phyloP scores from a whole-genome alignment of 2,888 invertebrate species.

The Eucriotettix oculatus region DNA sequence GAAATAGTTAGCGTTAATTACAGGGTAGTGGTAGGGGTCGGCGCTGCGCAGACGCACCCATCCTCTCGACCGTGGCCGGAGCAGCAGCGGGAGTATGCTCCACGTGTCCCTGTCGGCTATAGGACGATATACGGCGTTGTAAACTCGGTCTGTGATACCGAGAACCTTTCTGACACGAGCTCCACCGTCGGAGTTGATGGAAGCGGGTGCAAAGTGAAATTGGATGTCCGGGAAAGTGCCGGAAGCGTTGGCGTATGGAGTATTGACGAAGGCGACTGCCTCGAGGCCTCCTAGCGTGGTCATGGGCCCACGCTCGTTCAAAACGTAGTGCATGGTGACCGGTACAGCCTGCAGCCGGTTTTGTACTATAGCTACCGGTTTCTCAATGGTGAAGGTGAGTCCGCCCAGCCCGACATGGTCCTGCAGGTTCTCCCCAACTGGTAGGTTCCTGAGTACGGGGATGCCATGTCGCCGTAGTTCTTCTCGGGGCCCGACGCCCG shows the following conservation, averaged over 20 bases:
- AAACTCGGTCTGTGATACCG: constrained; percentile 63
- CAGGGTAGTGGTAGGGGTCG: constrained; percentile 74
- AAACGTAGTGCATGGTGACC: constrained; percentile 63
- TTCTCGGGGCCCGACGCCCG: constrained; percentile 60
- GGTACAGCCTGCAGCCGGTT: constrained; percentile 59
- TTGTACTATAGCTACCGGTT: constrained; percentile 69
- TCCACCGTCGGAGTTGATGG: constrained; percentile 64
- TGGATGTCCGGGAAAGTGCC: constrained; percentile 77
- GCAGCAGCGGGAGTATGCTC: constrained; percentile 71
- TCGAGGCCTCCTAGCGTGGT: constrained; percentile 76
- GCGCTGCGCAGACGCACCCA: constrained; percentile 56
- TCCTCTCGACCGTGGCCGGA: constrained; percentile 64
- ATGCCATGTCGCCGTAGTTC: constrained; percentile 56
- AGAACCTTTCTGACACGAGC: constrained; percentile 48
- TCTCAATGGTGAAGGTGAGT: constrained; percentile 60
- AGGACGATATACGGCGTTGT: constrained; percentile 61
- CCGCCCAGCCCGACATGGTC: constrained; percentile 82
- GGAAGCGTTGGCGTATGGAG: constrained; percentile 61
- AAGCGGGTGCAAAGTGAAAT: constrained; percentile 85
- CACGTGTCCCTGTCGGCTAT: constrained; percentile 62
- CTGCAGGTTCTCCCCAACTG: constrained; percentile 44
- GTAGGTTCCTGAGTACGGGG: constrained; percentile 53
- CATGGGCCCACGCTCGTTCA: constrained; percentile 68
- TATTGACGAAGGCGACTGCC: constrained; percentile 73
- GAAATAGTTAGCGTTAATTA: constrained; percentile 87